These are phyloP conservation scores for Brenthis hecate DNA, from an alignment of 2,888 invertebrate species.

Conservation along the genomic window DNA sequence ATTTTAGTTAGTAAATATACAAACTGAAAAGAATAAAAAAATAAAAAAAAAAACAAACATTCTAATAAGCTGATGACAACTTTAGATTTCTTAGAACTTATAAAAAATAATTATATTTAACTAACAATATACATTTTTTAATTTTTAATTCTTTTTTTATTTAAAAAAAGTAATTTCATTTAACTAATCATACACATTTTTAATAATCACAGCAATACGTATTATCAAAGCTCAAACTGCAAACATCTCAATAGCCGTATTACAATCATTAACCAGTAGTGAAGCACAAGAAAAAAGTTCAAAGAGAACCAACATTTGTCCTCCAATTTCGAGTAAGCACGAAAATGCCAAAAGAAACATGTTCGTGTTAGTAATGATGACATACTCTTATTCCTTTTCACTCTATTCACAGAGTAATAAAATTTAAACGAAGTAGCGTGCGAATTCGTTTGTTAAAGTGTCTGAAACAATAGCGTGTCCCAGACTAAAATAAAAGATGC, in stretches of 20 bases:
- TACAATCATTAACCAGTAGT: slow-evolving; percentile 2
- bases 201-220: no score
- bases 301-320: neutral
- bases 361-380: slow-evolving; percentile 12
- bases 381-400: slow-evolving; percentile 20
- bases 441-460: slow-evolving; percentile 27
- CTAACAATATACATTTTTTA: no score
- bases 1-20: no score
- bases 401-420: slow-evolving; percentile 18
- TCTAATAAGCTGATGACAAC: no score
- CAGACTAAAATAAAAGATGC: slow-evolving; percentile 20
- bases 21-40: no score
- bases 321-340: neutral
- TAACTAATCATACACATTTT: no score
- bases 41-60: no score
- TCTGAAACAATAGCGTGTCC: slow-evolving; percentile 17
- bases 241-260: slow-evolving; percentile 4
- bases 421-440: slow-evolving; percentile 18
- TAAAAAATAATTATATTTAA: no score
- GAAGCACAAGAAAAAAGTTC: slow-evolving; percentile 1
- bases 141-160: no score
- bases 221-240: neutral
- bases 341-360: neutral
- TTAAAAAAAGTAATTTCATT: no score
- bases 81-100: no score